Conservation (phyloP, 2,113 vertebrate species). For the Hippopotamus amphibius region DNA sequence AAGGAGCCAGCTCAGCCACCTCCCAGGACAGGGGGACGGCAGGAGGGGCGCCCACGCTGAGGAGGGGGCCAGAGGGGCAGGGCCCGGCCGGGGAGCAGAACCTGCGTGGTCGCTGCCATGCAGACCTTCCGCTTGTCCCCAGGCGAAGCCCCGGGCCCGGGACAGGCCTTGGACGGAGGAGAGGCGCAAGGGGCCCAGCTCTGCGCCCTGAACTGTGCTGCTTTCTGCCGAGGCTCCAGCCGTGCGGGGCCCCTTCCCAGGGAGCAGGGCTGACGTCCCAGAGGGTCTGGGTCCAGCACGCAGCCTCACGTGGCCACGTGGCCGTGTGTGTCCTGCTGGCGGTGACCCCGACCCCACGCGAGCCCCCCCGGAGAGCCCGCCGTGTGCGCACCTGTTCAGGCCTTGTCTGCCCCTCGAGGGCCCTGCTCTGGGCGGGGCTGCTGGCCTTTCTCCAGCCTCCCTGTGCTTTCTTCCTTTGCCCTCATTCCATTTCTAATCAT, state of each 20-base stretch:
- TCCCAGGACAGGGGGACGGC: not conserved
- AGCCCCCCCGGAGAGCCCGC: no score
- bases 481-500: not conserved
- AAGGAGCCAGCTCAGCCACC: not conserved
- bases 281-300: not conserved
- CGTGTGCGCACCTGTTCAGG: accelerated
- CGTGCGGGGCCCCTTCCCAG: not conserved
- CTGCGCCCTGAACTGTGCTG: not conserved
- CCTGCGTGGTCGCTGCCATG: not conserved
- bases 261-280: accelerated
- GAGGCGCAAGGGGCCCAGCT: not conserved
- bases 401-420: not conserved
- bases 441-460: no score
- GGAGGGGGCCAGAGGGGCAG: not conserved
- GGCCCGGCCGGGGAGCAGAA: not conserved
- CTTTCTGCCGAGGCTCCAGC: not conserved
- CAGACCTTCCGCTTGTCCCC: not conserved
- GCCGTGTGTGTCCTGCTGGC: not conserved
- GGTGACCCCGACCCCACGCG: no score
- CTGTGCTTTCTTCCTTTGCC: not conserved
- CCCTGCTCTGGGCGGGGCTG: not conserved
- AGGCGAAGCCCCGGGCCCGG: not conserved
- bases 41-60: not conserved
- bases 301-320: not conserved
- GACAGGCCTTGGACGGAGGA: not conserved